These are phyloP conservation scores for Cuniculus paca DNA, from an alignment of 2,797 vertebrate species.

Conservation along the genomic window DNA sequence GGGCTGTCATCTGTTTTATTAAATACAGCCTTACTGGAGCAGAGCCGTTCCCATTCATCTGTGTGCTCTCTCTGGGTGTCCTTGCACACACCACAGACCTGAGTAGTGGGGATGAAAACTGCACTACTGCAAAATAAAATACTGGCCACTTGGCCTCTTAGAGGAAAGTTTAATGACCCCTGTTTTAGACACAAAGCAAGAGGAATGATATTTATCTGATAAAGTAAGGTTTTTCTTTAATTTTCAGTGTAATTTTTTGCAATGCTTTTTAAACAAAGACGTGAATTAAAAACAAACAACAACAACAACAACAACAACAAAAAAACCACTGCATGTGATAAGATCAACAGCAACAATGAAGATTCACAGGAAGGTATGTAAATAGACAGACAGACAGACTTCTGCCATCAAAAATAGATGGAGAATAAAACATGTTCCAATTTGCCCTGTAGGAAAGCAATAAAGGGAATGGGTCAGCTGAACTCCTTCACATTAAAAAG, in stretches of 20 bases:
- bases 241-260: neutral
- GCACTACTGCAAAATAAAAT: neutral
- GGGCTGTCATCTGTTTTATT: neutral
- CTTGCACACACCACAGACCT: neutral
- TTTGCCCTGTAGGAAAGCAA: neutral
- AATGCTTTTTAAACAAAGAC: neutral
- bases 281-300: neutral
- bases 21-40: neutral
- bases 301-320: no score
- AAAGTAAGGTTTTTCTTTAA: neutral
- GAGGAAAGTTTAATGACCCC: neutral
- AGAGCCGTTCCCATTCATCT: neutral
- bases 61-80: neutral
- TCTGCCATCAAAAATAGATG: neutral
- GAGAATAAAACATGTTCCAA: neutral
- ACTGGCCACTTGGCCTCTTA: neutral
- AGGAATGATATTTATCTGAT: constrained; percentile 6
- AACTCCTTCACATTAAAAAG: neutral
- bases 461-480: neutral
- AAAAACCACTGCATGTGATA: neutral
- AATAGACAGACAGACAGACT: neutral
- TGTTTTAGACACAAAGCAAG: neutral
- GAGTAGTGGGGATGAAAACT: neutral
- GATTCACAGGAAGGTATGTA: neutral
- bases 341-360: neutral